Conservation (phyloP, 2,888 invertebrate genomes). For the Netelia melanura region DNA sequence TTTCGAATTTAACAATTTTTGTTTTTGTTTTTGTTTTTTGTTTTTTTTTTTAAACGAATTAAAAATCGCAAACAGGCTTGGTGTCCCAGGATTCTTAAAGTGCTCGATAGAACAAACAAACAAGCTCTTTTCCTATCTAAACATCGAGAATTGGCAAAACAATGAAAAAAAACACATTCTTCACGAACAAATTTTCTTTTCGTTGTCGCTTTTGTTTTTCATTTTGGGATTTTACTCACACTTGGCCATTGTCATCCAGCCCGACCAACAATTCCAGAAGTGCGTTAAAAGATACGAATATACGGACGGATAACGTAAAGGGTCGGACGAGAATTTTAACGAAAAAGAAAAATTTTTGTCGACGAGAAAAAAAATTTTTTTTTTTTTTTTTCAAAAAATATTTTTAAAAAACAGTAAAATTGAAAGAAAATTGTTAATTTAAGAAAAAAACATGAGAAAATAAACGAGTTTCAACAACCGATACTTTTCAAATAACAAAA, state of each 20-base stretch:
- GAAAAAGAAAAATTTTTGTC: too few species aligned
- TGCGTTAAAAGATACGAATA: constrained; percentile 82
- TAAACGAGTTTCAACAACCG: constrained; percentile 43
- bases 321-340: constrained; percentile 46
- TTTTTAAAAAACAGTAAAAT: neutral
- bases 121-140: constrained; percentile 53
- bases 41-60: neutral
- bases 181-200: constrained; percentile 57
- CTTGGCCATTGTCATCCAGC: constrained; percentile 83
- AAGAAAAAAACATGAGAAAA: constrained; percentile 26
- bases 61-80: constrained; percentile 38
- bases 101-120: constrained; percentile 41
- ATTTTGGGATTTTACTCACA: constrained; percentile 83
- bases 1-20: too few species aligned
- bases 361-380: constrained; percentile 20
- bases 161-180: constrained; percentile 45
- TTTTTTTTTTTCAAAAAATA: neutral
- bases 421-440: constrained; percentile 28
- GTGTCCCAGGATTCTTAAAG: constrained; percentile 11
- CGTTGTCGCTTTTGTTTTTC: constrained; percentile 57
- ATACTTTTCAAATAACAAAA: constrained; percentile 46
- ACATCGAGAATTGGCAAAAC: constrained; percentile 46
- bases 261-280: constrained; percentile 84
- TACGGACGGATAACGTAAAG: constrained; percentile 62
- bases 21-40: too few species aligned